Conservation (phyloP, 2,797 vertebrate species). For the Apogon hyalosoma region DNA sequence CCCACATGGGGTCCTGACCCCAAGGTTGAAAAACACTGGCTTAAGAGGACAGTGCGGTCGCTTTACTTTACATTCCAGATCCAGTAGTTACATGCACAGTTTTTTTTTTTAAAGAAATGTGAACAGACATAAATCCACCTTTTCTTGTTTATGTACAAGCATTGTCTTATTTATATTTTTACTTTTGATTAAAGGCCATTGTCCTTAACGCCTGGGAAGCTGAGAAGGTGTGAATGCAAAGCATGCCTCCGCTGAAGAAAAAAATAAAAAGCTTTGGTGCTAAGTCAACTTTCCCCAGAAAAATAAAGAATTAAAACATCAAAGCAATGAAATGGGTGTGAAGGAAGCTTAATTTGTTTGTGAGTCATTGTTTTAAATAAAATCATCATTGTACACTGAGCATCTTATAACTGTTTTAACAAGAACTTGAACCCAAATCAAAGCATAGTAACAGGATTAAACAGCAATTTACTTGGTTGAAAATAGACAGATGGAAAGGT, state of each 20-base stretch:
- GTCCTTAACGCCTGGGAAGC: not conserved
- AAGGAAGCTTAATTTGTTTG: slow-evolving; percentile 19
- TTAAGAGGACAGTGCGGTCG: not conserved
- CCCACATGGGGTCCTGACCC: no score
- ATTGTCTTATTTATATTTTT: slow-evolving; percentile 20
- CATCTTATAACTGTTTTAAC: slow-evolving; percentile 7
- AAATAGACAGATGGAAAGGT: no score
- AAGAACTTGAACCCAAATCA: slow-evolving; percentile 13
- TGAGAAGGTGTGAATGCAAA: slow-evolving; percentile 16
- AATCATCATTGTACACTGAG: slow-evolving; percentile 13
- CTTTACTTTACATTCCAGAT: not conserved
- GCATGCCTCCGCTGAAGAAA: no score
- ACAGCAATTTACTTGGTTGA: not conserved
- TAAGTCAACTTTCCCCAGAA: slow-evolving; percentile 6
- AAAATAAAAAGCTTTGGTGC: not conserved
- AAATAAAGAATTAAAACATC: slow-evolving; percentile 6
- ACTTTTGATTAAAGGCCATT: slow-evolving; percentile 13
- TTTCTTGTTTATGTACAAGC: slow-evolving; percentile 18
- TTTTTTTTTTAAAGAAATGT: no score
- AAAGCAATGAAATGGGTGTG: slow-evolving; percentile 18
- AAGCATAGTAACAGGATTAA: slow-evolving; percentile 6
- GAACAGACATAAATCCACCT: slow-evolving; percentile 9
- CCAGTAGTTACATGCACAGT: not conserved
- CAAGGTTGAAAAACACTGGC: no score
- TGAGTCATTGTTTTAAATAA: slow-evolving; percentile 27